Evolutionary conservation across 2,888 invertebrate species (phyloP).

Genomic region (Leucophora obtusa): DNA sequence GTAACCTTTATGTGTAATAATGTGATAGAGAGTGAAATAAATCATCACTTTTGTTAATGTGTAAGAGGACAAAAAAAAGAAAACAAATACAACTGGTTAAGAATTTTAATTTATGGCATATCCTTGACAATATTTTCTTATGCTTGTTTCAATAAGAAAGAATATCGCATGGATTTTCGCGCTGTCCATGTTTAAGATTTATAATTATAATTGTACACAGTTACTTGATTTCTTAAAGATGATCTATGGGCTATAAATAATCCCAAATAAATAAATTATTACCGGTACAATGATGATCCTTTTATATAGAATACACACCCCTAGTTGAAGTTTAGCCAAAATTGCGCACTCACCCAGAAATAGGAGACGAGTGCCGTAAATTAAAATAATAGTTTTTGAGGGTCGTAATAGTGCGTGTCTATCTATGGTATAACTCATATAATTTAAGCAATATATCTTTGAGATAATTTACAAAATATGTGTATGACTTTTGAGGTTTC

Average conservation of each 20-base stretch:
- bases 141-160: background rate
- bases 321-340: conserved; percentile 21
- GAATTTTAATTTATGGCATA: conserved; percentile 56
- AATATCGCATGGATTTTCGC: conserved; percentile 10
- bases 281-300: conserved; percentile 58
- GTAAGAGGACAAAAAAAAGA: background rate
- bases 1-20: no score
- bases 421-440: background rate
- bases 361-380: conserved; percentile 52
- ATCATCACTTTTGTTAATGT: conserved; percentile 45
- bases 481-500: conserved; percentile 8
- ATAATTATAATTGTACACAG: conserved; percentile 65
- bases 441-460: conserved; percentile 19
- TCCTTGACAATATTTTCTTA: conserved; percentile 31
- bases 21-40: conserved; percentile 37
- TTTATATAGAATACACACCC: conserved; percentile 46
- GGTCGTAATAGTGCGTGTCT: conserved; percentile 13
- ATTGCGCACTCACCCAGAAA: conserved; percentile 42
- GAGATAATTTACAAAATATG: conserved; percentile 31
- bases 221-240: conserved; percentile 67
- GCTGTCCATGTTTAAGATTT: conserved; percentile 55
- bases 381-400: conserved; percentile 36
- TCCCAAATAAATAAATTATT: conserved; percentile 76
- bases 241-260: conserved; percentile 78
- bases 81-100: conserved; percentile 51